These are phyloP conservation scores for Pseudomyrmex dendroicus DNA, from an alignment of 1,140 invertebrate species.

Conservation along the genomic window DNA sequence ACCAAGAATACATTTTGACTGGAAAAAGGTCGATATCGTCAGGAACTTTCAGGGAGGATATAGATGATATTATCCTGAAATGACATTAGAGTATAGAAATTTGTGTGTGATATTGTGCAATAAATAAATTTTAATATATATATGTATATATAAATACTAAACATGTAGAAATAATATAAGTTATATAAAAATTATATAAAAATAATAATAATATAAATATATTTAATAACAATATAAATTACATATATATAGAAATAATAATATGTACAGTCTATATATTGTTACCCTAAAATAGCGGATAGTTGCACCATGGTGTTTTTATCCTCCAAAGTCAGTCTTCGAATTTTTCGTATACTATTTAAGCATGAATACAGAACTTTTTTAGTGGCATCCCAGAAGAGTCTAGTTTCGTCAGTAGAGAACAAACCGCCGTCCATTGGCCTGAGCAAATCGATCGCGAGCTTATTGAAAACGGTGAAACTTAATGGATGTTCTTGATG, in stretches of 20 bases:
- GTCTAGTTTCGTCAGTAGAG: slow-evolving; percentile 89
- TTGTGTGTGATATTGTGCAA: slow-evolving; percentile 45
- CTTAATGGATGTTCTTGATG: slow-evolving; percentile 91
- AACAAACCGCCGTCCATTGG: slow-evolving; percentile 88
- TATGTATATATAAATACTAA: neutral
- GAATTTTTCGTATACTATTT: slow-evolving; percentile 89
- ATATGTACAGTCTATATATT: slow-evolving; percentile 18
- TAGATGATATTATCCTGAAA: slow-evolving; percentile 87
- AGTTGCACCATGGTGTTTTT: slow-evolving; percentile 89
- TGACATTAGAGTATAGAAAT: slow-evolving; percentile 27
- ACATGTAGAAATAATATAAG: no score
- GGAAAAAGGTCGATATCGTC: slow-evolving; percentile 89
- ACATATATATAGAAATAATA: neutral
- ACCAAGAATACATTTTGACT: slow-evolving; percentile 88
- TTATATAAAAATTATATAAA: no score
- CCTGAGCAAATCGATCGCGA: slow-evolving; percentile 88
- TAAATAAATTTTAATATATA: slow-evolving; percentile 32
- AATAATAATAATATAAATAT: neutral
- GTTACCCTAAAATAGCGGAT: slow-evolving; percentile 88
- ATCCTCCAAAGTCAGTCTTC: slow-evolving; percentile 89
- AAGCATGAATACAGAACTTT: slow-evolving; percentile 91
- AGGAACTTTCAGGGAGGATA: slow-evolving; percentile 86
- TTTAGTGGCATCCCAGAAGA: slow-evolving; percentile 92
- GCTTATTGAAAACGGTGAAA: slow-evolving; percentile 89
- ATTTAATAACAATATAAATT: neutral